Conservation (phyloP, 2,888 invertebrate genomes). For the Cerceris ruficornis region DNA sequence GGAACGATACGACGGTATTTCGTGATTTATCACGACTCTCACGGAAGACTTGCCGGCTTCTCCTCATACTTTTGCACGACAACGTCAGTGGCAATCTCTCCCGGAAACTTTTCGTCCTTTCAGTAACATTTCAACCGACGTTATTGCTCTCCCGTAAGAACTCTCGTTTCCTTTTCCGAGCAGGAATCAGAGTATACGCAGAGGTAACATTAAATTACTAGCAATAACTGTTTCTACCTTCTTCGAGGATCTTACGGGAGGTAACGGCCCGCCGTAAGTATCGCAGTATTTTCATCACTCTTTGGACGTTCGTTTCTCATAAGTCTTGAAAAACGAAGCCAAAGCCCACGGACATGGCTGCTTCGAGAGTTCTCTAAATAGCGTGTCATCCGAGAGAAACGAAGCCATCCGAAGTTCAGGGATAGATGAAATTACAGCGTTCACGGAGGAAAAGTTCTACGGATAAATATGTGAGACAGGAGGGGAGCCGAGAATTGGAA, state of each 20-base stretch:
- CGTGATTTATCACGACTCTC: too few species aligned
- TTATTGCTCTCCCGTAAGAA: conserved; percentile 25
- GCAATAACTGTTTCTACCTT: conserved; percentile 31
- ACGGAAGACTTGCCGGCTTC: too few species aligned
- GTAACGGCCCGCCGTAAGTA: conserved; percentile 6
- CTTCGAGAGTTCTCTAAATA: conserved; percentile 74
- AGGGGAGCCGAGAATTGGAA: background rate
- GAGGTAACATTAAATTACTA: conserved; percentile 19
- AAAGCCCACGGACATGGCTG: conserved; percentile 46
- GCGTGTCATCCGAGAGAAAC: conserved; percentile 67
- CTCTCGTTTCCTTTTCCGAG: background rate
- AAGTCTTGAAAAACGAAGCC: conserved; percentile 63
- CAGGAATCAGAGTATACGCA: conserved; percentile 19
- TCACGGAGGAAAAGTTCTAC: background rate
- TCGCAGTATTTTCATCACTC: conserved; percentile 25
- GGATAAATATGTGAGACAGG: background rate
- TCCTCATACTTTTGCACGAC: background rate
- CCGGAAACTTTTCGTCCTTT: conserved; percentile 36
- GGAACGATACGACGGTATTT: too few species aligned
- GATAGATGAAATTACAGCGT: conserved; percentile 37
- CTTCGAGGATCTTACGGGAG: conserved; percentile 16
- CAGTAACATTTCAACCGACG: background rate
- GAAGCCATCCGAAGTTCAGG: conserved; percentile 56
- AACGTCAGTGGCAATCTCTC: conserved; percentile 1
- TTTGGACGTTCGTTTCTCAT: conserved; percentile 64